Percentiles rank a stretch among this genome's conserved stretches.
These are phyloP conservation scores for Zoanthus sansibaricus DNA, from an alignment of 92 coral and sea anemone species.

Conservation along the genomic window DNA sequence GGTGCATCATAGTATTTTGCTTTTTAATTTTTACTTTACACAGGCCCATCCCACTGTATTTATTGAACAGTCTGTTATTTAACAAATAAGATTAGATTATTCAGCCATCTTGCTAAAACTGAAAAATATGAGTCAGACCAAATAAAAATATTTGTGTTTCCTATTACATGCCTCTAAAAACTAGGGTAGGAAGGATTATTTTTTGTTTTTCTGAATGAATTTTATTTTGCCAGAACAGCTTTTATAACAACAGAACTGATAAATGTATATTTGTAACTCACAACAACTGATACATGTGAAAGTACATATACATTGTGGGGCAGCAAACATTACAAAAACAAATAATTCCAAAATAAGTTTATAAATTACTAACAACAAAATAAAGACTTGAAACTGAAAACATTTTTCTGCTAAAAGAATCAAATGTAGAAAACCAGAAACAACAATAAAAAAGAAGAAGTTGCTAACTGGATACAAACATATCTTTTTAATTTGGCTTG, in stretches of 20 bases:
- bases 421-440: background rate
- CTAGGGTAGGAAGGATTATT: too few relatives aligned
- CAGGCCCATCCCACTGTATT: background rate
- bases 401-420: too few relatives aligned
- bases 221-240: background rate
- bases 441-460: background rate
- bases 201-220: background rate
- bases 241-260: background rate
- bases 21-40: too few relatives aligned
- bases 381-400: too few relatives aligned
- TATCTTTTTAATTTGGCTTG: background rate
- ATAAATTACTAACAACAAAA: background rate
- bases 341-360: background rate
- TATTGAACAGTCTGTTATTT: background rate
- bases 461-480: background rate
- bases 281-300: background rate
- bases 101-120: constrained; percentile 1
- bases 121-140: constrained; percentile 2
- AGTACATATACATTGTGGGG: background rate
- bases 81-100: background rate
- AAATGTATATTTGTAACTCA: background rate
- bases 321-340: background rate
- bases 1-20: background rate
- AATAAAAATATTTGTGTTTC: too few relatives aligned
- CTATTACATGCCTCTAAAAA: too few relatives aligned